phyloP scores from a whole-genome alignment of 1,140 invertebrate species.

The Andrena cerasifolii region DNA sequence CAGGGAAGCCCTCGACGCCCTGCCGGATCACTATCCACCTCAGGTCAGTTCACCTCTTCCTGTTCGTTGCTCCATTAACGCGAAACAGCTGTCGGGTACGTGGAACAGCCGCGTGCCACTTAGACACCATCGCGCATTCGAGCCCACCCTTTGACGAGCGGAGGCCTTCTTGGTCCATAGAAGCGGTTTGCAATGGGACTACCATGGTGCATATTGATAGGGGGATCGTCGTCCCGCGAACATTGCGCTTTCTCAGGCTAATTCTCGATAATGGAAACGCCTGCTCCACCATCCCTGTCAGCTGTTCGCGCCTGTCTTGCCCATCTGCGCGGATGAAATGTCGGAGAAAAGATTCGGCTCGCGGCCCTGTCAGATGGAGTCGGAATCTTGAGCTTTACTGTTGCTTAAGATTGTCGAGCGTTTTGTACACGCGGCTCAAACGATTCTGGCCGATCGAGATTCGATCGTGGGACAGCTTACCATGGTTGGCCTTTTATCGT shows the following conservation, averaged over 20 bases:
- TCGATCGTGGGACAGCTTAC: too few species aligned
- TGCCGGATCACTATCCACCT: constrained; percentile 91
- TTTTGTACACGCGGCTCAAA: too few species aligned
- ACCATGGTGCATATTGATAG: background rate
- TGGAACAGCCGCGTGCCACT: constrained; percentile 4
- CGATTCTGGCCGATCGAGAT: too few species aligned
- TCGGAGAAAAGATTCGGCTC: too few species aligned
- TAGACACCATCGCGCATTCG: background rate
- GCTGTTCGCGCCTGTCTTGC: background rate
- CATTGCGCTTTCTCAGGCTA: background rate
- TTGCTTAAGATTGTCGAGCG: too few species aligned
- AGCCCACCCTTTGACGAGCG: constrained; percentile 10
- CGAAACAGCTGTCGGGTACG: constrained; percentile 11
- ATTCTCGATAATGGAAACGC: background rate
- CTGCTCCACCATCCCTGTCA: background rate
- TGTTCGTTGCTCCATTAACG: constrained; percentile 58
- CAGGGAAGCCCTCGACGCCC: constrained; percentile 90
- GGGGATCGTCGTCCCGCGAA: background rate
- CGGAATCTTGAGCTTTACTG: too few species aligned
- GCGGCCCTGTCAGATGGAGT: too few species aligned
- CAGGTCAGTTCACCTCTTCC: constrained; percentile 84
- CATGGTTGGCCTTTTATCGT: too few species aligned
- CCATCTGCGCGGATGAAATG: too few species aligned
- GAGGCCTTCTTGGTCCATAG: background rate
- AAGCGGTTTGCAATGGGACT: background rate